Percentiles rank a stretch among this genome's conserved stretches.
Conservation (phyloP, 2,797 vertebrate species). For the Coreius guichenoti region DNA sequence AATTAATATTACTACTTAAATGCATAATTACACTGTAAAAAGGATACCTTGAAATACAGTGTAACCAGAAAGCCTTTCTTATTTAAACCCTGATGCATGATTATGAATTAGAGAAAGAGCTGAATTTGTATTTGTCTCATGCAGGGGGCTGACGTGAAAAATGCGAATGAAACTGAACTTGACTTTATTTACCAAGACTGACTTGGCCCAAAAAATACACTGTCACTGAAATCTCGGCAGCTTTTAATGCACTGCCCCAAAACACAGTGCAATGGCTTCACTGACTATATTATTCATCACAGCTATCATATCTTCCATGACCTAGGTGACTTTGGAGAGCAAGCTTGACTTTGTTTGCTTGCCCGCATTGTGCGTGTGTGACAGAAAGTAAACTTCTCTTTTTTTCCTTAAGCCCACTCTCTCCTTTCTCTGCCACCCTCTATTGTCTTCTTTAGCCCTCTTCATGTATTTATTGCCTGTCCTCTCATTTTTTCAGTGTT, state of each 20-base stretch:
- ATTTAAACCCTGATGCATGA: not conserved
- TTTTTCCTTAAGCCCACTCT: conserved; percentile 16
- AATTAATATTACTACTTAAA: no score
- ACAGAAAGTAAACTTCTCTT: conserved; percentile 30
- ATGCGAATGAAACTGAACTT: conserved; percentile 22
- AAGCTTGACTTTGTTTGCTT: conserved; percentile 36
- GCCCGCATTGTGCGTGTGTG: conserved; percentile 15
- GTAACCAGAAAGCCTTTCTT: not conserved
- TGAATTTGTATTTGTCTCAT: conserved; percentile 27
- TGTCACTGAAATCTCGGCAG: conserved; percentile 19
- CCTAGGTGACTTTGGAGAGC: conserved; percentile 51
- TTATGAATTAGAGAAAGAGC: not conserved
- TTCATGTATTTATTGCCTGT: conserved; percentile 18
- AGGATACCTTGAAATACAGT: not conserved
- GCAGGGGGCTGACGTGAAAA: not conserved
- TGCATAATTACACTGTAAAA: not conserved
- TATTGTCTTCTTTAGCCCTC: conserved; percentile 13
- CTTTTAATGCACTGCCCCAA: conserved; percentile 12
- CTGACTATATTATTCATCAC: conserved; percentile 53
- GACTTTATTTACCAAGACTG: conserved; percentile 18
- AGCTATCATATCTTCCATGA: conserved; percentile 46
- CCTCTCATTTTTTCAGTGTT: conserved; percentile 4
- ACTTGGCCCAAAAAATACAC: conserved; percentile 27
- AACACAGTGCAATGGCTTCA: conserved; percentile 28
- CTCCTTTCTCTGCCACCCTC: conserved; percentile 12